Percentiles rank a stretch among this genome's conserved stretches.
Evolutionary conservation across 2,797 vertebrate species (phyloP).

Genomic region (Xenops minutus): DNA sequence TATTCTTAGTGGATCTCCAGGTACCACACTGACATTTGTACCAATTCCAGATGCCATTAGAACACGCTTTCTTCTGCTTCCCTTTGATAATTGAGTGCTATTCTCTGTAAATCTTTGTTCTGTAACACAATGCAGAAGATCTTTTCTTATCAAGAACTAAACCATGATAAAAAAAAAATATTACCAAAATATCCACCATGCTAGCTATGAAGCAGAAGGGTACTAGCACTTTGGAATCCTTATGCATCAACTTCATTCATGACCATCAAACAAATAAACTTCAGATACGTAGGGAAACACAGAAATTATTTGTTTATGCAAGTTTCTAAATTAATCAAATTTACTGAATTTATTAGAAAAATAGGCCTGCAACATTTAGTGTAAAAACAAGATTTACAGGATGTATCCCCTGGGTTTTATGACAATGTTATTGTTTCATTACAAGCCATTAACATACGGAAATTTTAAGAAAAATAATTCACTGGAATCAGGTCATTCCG

Average conservation of each 20-base stretch:
- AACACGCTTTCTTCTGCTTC: constrained; percentile 75
- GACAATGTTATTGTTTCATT: neutral
- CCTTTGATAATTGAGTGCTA: constrained; percentile 25
- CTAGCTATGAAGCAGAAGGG: neutral
- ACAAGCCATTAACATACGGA: neutral
- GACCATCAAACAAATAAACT: neutral
- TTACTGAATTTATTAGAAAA: neutral
- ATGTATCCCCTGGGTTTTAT: neutral
- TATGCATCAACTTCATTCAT: neutral
- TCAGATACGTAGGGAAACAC: neutral
- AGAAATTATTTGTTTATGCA: neutral
- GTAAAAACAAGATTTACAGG: neutral
- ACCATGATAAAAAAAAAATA: neutral
- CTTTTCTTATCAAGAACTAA: neutral
- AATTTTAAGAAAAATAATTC: neutral
- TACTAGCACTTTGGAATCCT: neutral
- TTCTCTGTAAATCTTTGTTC: constrained; percentile 39
- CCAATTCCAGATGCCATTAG: constrained; percentile 80
- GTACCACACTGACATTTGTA: constrained; percentile 69
- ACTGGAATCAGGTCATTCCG: neutral
- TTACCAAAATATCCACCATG: neutral
- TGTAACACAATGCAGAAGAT: constrained; percentile 1
- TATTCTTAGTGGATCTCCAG: constrained; percentile 79
- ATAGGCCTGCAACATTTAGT: neutral
- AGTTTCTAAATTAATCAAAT: neutral